These are phyloP conservation scores for Conops quadrifasciatus DNA, from an alignment of 2,888 invertebrate species.

Conservation along the genomic window DNA sequence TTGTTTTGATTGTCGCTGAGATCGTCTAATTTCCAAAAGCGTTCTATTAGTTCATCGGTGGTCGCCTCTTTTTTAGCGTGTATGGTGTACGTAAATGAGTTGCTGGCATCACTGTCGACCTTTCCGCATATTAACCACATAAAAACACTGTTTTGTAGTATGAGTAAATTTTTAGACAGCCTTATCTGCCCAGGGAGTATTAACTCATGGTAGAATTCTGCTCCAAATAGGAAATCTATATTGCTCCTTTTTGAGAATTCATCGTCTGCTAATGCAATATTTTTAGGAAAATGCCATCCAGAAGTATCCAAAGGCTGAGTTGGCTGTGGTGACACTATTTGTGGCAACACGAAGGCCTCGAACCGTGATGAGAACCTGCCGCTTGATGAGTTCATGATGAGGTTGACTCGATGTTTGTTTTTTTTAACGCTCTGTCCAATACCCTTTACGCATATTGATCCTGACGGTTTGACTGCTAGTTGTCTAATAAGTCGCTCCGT, in stretches of 20 bases:
- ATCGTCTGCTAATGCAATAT: background rate
- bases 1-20: background rate
- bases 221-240: background rate
- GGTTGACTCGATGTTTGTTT: background rate
- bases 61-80: background rate
- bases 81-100: background rate
- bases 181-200: background rate
- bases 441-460: background rate
- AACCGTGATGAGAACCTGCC: background rate
- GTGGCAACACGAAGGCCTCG: background rate
- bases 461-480: background rate
- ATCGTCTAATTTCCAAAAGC: constrained; percentile 35
- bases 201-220: background rate
- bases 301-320: background rate
- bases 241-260: background rate
- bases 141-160: background rate
- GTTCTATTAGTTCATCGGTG: constrained; percentile 16
- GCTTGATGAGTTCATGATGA: background rate
- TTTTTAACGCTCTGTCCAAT: constrained; percentile 1
- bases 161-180: background rate
- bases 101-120: background rate
- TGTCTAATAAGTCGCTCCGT: background rate
- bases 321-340: constrained; percentile 9
- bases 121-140: background rate
- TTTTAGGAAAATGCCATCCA: background rate